A percentile compares a stretch with the other conserved stretches of the same genome.
These are phyloP conservation scores for Mesocricetus auratus DNA, from an alignment of 2,113 vertebrate genomes.

Conservation along the genomic window DNA sequence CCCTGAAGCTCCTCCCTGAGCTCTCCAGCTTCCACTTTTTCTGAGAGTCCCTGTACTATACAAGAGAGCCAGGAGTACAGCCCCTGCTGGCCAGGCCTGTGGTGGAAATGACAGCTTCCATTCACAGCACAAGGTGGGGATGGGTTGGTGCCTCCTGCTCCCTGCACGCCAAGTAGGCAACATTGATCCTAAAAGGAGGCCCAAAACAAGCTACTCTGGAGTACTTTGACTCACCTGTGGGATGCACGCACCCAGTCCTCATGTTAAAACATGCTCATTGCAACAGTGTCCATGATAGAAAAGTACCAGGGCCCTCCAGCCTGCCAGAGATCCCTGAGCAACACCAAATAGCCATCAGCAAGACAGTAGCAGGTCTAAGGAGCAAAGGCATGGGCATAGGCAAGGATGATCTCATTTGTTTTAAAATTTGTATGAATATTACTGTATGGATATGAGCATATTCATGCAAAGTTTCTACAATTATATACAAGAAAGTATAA, in stretches of 20 bases:
- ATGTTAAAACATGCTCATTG: background rate
- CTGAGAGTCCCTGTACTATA: background rate
- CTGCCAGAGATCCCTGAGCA: background rate
- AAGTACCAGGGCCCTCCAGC: background rate
- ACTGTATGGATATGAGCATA: background rate
- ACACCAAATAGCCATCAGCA: too few relatives aligned
- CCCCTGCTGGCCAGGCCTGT: background rate
- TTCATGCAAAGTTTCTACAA: background rate
- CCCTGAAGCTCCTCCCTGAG: background rate
- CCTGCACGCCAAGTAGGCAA: background rate
- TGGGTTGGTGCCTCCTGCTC: background rate
- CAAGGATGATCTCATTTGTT: background rate
- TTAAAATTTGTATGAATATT: background rate
- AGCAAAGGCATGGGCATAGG: too few relatives aligned
- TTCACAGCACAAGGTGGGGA: background rate
- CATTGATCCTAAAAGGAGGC: background rate
- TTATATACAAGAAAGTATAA: background rate
- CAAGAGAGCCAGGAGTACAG: background rate
- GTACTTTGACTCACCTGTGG: background rate
- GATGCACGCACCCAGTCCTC: fast-evolving
- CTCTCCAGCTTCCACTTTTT: background rate
- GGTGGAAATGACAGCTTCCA: background rate
- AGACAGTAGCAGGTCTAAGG: background rate
- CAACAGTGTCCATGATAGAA: background rate
- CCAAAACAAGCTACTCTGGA: background rate